Conservation (phyloP, 1,140 invertebrate genomes). For the Diabrotica undecimpunctata region DNA sequence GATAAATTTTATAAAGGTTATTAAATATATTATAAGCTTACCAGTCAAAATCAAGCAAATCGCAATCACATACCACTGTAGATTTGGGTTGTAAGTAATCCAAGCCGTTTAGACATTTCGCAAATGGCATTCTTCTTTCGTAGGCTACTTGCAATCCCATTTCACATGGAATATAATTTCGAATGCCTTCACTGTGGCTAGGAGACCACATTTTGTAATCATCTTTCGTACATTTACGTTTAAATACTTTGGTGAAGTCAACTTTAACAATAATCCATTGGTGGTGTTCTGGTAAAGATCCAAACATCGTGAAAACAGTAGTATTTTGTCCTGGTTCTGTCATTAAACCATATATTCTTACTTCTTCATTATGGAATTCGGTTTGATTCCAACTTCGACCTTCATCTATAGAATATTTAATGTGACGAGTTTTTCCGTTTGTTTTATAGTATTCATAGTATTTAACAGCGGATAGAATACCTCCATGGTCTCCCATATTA, state of each 20-base stretch:
- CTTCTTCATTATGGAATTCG: slow-evolving; percentile 66
- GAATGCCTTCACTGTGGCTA: slow-evolving; percentile 50
- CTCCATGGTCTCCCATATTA: slow-evolving; percentile 87
- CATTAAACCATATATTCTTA: slow-evolving; percentile 80
- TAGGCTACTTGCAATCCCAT: slow-evolving; percentile 74
- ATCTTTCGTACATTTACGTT: slow-evolving; percentile 49
- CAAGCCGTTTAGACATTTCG: slow-evolving; percentile 76
- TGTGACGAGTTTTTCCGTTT: slow-evolving; percentile 67
- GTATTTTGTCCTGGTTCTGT: slow-evolving; percentile 90
- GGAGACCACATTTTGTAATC: slow-evolving; percentile 90
- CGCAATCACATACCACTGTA: slow-evolving; percentile 72
- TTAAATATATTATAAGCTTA: slow-evolving; percentile 37
- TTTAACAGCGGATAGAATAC: slow-evolving; percentile 78
- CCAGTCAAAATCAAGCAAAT: slow-evolving; percentile 81
- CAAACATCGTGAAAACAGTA: slow-evolving; percentile 83
- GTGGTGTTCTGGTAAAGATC: slow-evolving; percentile 69
- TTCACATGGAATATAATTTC: slow-evolving; percentile 63
- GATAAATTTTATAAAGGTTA: neutral
- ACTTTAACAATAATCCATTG: slow-evolving; percentile 86
- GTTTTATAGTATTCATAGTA: slow-evolving; percentile 51
- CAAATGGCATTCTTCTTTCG: slow-evolving; percentile 64
- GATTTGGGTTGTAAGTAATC: slow-evolving; percentile 67
- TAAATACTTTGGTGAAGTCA: slow-evolving; percentile 71
- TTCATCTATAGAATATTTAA: slow-evolving; percentile 83
- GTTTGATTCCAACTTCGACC: slow-evolving; percentile 73